phyloP scores from a whole-genome alignment of 2,888 invertebrate genomes.

The Limnephilus rhombicus region DNA sequence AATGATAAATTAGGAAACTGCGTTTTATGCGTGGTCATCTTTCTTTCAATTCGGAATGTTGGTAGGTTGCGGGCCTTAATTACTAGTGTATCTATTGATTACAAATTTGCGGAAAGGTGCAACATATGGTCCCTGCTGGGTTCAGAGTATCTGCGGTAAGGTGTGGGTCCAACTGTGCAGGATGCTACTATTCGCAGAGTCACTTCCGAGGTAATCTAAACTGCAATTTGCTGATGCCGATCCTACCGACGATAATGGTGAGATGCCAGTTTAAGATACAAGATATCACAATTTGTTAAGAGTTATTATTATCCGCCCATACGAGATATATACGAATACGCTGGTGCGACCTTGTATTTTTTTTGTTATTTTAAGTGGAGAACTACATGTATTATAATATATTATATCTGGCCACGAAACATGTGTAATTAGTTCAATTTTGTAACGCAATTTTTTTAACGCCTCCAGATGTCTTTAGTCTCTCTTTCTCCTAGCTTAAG shows the following conservation, averaged over 20 bases:
- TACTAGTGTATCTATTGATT: conserved; percentile 45
- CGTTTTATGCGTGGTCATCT: conserved; percentile 39
- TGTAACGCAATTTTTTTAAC: not conserved
- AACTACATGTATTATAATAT: not conserved
- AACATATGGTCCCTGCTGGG: conserved; percentile 54
- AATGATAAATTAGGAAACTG: not conserved
- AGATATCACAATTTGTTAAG: not conserved
- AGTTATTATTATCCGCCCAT: not conserved
- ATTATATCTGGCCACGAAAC: not conserved
- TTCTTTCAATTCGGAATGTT: conserved; percentile 11
- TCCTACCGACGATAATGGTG: conserved; percentile 1
- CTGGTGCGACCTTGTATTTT: not conserved
- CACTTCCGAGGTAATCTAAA: conserved; percentile 56
- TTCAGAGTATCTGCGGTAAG: not conserved
- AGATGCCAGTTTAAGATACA: not conserved
- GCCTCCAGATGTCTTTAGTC: not conserved
- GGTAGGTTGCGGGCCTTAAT: conserved; percentile 27
- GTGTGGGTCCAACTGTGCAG: conserved; percentile 36
- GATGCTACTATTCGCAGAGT: conserved; percentile 46
- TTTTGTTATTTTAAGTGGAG: not conserved
- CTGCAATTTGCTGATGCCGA: conserved; percentile 53
- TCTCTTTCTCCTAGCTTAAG: not conserved
- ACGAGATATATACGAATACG: not conserved
- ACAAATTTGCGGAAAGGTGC: conserved; percentile 43
- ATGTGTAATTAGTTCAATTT: not conserved